These are phyloP conservation scores for Coilia nasus DNA, from an alignment of 2,797 vertebrate genomes.

Conservation along the genomic window DNA sequence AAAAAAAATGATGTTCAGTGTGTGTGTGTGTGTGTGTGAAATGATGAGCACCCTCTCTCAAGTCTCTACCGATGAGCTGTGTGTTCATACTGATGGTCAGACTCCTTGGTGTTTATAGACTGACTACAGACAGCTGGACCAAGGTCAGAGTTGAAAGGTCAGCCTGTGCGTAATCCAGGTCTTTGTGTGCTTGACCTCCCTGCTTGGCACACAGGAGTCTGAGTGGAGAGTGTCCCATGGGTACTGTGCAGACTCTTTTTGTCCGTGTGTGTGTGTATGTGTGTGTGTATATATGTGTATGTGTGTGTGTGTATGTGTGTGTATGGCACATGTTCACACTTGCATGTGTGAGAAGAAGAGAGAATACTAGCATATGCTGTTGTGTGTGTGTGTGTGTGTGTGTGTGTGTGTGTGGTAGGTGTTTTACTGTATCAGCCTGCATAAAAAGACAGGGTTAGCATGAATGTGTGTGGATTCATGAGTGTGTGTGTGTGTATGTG, in stretches of 20 bases:
- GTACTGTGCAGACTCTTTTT: neutral
- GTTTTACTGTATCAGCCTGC: neutral
- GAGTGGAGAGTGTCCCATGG: neutral
- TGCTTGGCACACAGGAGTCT: neutral
- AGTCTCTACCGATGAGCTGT: neutral
- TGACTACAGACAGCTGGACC: slow-evolving; percentile 13
- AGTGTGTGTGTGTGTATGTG: neutral
- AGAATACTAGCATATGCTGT: neutral
- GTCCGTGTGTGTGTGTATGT: slow-evolving; percentile 8
- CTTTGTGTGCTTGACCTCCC: slow-evolving; percentile 14
- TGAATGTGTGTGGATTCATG: neutral
- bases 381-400: neutral
- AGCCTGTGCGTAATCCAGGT: neutral
- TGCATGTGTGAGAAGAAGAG: neutral
- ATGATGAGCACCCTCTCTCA: too few relatives aligned
- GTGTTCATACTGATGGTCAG: neutral
- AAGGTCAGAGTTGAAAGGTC: slow-evolving; percentile 9
- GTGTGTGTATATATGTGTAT: neutral
- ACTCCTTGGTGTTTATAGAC: neutral
- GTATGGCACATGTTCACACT: neutral
- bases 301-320: neutral
- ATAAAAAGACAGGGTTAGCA: neutral
- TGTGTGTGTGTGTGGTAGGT: neutral
- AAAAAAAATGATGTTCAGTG: neutral
- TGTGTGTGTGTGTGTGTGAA: neutral